These are phyloP conservation scores for Macrosoma leucophasiata DNA, from an alignment of 2,888 invertebrate species.

Conservation along the genomic window DNA sequence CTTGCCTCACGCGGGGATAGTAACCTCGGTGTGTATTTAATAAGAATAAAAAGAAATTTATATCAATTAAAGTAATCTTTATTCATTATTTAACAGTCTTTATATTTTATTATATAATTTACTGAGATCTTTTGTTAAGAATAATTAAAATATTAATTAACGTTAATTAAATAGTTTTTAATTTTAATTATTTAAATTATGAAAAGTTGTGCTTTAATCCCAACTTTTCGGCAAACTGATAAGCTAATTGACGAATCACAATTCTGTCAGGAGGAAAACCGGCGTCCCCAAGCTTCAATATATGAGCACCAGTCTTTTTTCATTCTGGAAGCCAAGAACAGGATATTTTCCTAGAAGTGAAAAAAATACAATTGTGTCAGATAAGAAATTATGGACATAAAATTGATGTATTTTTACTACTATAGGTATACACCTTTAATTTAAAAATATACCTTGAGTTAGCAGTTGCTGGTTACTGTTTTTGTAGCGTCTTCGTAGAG, in stretches of 20 bases:
- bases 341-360: conserved; percentile 13
- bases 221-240: conserved; percentile 26
- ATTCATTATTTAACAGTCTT: too few species aligned
- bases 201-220: conserved; percentile 1
- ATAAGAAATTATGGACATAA: conserved; percentile 18
- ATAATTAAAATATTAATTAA: too few species aligned
- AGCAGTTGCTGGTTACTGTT: conserved; percentile 20
- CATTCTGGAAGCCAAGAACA: conserved; percentile 16
- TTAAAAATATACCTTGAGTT: conserved; percentile 23
- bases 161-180: too few species aligned
- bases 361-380: conserved; percentile 7
- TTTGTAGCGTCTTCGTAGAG: conserved; percentile 25
- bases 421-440: too few species aligned
- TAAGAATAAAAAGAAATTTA: too few species aligned
- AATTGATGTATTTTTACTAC: conserved; percentile 13
- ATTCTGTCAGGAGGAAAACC: conserved; percentile 22
- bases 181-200: conserved; percentile 1
- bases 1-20: too few species aligned
- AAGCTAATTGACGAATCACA: conserved; percentile 25
- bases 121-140: too few species aligned
- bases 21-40: too few species aligned
- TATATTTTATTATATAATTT: too few species aligned
- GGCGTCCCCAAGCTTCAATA: conserved; percentile 21
- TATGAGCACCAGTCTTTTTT: conserved; percentile 21
- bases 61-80: too few species aligned